Conservation (phyloP, 2,797 vertebrate species). For the Acanthornis magna region DNA sequence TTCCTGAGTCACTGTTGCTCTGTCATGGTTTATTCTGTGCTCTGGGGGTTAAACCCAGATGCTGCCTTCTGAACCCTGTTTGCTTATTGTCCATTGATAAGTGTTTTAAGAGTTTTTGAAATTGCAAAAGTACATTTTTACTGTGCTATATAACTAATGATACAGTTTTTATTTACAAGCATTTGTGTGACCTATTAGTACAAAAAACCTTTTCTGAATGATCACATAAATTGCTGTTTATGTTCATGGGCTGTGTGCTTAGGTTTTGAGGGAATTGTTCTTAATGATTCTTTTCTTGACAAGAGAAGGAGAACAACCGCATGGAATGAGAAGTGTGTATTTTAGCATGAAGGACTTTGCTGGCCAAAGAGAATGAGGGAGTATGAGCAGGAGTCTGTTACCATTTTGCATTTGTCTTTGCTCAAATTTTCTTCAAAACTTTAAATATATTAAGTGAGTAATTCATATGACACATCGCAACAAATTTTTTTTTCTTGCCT, state of each 20-base stretch:
- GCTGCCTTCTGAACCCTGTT: background rate
- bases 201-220: background rate
- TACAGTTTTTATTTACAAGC: constrained; percentile 8
- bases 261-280: background rate
- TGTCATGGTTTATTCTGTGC: background rate
- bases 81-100: constrained; percentile 31
- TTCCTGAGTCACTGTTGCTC: background rate
- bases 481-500: background rate
- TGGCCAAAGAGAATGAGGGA: background rate
- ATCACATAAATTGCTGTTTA: background rate
- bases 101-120: constrained; percentile 11
- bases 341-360: background rate
- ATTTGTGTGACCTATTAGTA: background rate
- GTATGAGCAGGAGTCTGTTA: background rate
- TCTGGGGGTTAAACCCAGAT: background rate
- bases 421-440: background rate
- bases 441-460: background rate
- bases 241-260: background rate
- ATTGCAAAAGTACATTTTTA: constrained; percentile 30
- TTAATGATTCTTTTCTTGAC: background rate
- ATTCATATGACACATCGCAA: background rate
- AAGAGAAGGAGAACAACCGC: background rate
- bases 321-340: background rate
- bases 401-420: background rate
- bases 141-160: background rate